Conservation (phyloP, 2,113 vertebrate species). For the Dolichotis patagonum region DNA sequence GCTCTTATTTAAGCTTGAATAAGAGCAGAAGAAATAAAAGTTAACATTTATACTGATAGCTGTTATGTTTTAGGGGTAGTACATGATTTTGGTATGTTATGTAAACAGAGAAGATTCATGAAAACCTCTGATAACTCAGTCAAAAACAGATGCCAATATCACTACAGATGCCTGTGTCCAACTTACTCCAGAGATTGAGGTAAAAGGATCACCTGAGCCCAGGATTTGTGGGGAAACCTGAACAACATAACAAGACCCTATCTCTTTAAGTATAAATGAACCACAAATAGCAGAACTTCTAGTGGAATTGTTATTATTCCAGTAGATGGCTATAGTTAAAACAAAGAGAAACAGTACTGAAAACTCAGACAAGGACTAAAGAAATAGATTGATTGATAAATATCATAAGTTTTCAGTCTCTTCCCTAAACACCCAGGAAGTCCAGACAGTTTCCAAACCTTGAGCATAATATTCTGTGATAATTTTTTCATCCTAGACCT, state of each 20-base stretch:
- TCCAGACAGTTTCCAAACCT: not conserved
- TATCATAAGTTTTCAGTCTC: not conserved
- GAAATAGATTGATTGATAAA: not conserved
- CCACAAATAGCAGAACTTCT: not conserved
- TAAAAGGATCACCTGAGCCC: not conserved
- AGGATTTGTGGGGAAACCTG: not conserved
- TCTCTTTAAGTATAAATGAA: not conserved
- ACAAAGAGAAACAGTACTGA: not conserved
- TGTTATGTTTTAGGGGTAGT: not conserved
- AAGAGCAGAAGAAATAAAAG: not conserved
- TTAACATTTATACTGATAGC: not conserved
- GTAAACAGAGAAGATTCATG: not conserved
- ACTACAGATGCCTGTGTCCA: not conserved
- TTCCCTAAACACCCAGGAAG: not conserved
- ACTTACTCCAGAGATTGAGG: not conserved
- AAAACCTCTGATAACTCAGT: not conserved
- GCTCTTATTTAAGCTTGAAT: not conserved
- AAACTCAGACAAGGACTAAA: not conserved
- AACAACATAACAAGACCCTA: not conserved
- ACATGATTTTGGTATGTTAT: not conserved
- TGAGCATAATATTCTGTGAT: not conserved
- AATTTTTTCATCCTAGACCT: not conserved
- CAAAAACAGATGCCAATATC: not conserved
- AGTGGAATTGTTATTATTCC: not conserved
- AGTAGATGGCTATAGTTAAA: not conserved